phyloP scores from a whole-genome alignment of 2,797 vertebrate genomes.

The Anas capensis region DNA sequence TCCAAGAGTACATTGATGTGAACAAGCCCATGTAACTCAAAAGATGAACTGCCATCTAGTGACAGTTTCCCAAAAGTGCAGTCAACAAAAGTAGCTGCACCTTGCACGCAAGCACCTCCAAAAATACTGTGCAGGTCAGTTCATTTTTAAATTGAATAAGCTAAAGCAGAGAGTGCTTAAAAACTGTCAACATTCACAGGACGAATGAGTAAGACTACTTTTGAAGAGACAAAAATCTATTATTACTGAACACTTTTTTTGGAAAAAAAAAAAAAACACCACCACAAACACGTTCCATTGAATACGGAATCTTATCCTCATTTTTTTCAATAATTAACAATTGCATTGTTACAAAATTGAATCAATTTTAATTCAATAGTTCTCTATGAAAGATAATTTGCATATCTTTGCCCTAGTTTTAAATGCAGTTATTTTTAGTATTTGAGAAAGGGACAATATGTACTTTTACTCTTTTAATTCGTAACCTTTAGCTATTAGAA shows the following conservation, averaged over 20 bases:
- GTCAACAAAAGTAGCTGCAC: accelerated
- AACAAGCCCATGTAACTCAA: background rate
- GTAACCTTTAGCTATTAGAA: background rate
- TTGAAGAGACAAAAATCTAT: background rate
- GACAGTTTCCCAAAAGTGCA: background rate
- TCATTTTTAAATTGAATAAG: background rate
- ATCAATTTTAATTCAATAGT: background rate
- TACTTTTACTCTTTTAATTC: background rate
- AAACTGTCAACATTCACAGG: background rate
- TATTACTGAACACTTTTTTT: background rate
- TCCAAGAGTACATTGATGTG: accelerated
- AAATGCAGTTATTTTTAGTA: background rate
- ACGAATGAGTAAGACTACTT: background rate
- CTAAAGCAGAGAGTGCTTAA: background rate
- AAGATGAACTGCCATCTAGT: constrained; percentile 19
- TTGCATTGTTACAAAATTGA: background rate
- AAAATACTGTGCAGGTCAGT: background rate
- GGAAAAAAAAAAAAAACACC: no score
- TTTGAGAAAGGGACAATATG: background rate
- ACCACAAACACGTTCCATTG: background rate
- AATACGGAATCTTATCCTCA: background rate
- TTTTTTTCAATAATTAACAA: background rate
- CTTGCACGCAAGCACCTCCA: background rate
- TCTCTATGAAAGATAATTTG: background rate
- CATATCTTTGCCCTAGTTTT: background rate